These are phyloP conservation scores for Xenopus petersii DNA, from an alignment of 2,797 vertebrate genomes.

Conservation along the genomic window DNA sequence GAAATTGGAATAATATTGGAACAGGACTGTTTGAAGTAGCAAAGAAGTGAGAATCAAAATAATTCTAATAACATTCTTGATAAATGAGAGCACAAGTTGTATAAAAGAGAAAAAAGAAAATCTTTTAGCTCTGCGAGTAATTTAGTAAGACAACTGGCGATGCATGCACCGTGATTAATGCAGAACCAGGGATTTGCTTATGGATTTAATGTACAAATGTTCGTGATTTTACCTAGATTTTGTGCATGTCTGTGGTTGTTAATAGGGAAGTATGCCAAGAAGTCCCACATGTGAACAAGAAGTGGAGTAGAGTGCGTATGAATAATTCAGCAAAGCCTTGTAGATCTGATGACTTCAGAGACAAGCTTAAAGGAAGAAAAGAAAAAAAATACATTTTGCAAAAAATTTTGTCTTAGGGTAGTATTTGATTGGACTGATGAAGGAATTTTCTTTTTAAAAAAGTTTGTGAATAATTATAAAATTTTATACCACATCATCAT, in stretches of 20 bases:
- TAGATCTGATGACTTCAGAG: slow-evolving; percentile 72
- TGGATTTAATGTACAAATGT: slow-evolving; percentile 37
- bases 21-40: slow-evolving; percentile 42
- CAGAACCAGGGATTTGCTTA: slow-evolving; percentile 39
- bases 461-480: background rate
- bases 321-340: slow-evolving; percentile 71
- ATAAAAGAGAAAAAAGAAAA: slow-evolving; percentile 31
- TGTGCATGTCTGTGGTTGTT: background rate
- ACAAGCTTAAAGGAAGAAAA: slow-evolving; percentile 43
- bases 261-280: slow-evolving; percentile 40
- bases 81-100: slow-evolving; percentile 3
- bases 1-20: slow-evolving; percentile 53
- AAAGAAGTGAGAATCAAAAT: slow-evolving; percentile 26
- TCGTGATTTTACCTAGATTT: slow-evolving; percentile 27
- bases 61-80: background rate
- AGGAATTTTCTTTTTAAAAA: background rate
- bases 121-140: background rate
- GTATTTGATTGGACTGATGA: slow-evolving; percentile 20
- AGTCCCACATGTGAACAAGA: slow-evolving; percentile 41
- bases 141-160: slow-evolving; percentile 43
- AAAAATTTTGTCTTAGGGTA: slow-evolving; percentile 22
- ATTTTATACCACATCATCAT: background rate
- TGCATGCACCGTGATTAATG: slow-evolving; percentile 40
- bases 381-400: background rate
- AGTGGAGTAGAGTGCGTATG: slow-evolving; percentile 62